Base-by-base conservation (phyloP, 2,113 vertebrate species). In the Cynopterus brachyotis region DNA sequence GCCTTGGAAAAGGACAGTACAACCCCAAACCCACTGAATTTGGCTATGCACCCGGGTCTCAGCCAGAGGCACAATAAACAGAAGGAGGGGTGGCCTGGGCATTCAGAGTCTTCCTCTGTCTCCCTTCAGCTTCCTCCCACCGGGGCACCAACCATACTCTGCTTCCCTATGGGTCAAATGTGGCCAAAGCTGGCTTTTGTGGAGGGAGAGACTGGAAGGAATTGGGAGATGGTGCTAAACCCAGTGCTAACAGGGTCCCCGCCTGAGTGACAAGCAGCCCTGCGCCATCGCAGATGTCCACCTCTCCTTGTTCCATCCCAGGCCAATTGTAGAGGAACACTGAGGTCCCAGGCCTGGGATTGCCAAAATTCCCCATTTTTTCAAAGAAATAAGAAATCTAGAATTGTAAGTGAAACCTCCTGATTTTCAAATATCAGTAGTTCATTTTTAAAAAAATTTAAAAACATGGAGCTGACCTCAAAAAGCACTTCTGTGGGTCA, bases 301-400 rank as follows among this genome's bases (percentile, higher is more conserved):
- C 28, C 69, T 90, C 72, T 85, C 45, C 69, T 82, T 8, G 62
- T 9, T n/a, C 47, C 7, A 9, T 7, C 28, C 47, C 11, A 30
- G 17, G 50, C n/a, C 10, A 1, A 45, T 13, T 4, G 13, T 3
- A 90, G 37, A 9, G 2, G 1, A 9, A 1, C 2, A 10, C 9
- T n/a, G 30, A 55, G 20, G 13, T 13, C 37, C 35, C 42, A 60
- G 50, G 35, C 12, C 42, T 30, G 26, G n/a, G 3, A 1, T 37
- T 59, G 42, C 26, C 20, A 69, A 24, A 9, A 9, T 53, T 50
- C 55, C 70, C n/a, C 64, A 7, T 37, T 40, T 87, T 87, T 47
- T 35, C 1, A 5, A 72, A 81, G 45, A 73, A 81, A 47, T 15
- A 6, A 11, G 59, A 59, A 35, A 66, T 26, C 50, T 69, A 42